Conservation (phyloP, 2,888 invertebrate genomes). For the Coelopa pilipes region DNA sequence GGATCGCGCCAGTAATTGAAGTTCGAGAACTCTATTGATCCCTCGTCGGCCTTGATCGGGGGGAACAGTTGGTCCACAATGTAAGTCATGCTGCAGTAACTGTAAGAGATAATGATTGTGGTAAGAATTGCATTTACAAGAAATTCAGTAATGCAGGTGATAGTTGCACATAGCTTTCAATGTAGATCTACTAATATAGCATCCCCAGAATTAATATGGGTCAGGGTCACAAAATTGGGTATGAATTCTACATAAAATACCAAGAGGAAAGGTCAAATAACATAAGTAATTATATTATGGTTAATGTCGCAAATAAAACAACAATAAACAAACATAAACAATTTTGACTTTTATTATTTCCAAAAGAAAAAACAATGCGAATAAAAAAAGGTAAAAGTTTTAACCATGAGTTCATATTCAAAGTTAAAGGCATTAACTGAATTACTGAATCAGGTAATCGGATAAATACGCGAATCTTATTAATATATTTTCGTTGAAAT, state of each 20-base stretch:
- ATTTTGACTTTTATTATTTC: background rate
- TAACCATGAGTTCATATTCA: too few relatives aligned
- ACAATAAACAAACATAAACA: conserved; percentile 8
- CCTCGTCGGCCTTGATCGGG: conserved; percentile 75
- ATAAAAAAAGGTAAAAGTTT: background rate
- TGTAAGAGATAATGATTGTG: conserved; percentile 67
- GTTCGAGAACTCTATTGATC: conserved; percentile 79
- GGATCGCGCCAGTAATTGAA: conserved; percentile 96
- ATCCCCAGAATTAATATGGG: too few relatives aligned
- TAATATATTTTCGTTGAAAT: too few relatives aligned
- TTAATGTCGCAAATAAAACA: conserved; percentile 16
- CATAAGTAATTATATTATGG: too few relatives aligned
- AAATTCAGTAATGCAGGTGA: background rate
- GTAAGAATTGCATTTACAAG: conserved; percentile 5
- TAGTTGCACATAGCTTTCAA: background rate
- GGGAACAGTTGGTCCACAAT: conserved; percentile 98
- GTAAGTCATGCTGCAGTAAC: conserved; percentile 93
- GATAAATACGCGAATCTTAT: too few relatives aligned
- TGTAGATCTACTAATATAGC: too few relatives aligned
- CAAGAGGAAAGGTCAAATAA: too few relatives aligned
- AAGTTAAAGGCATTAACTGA: too few relatives aligned
- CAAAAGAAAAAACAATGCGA: background rate
- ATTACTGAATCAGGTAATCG: too few relatives aligned
- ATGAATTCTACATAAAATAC: background rate
- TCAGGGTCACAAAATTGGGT: background rate